Conservation (phyloP, 2,888 invertebrate species). For the Schizotus pectinicornis region DNA sequence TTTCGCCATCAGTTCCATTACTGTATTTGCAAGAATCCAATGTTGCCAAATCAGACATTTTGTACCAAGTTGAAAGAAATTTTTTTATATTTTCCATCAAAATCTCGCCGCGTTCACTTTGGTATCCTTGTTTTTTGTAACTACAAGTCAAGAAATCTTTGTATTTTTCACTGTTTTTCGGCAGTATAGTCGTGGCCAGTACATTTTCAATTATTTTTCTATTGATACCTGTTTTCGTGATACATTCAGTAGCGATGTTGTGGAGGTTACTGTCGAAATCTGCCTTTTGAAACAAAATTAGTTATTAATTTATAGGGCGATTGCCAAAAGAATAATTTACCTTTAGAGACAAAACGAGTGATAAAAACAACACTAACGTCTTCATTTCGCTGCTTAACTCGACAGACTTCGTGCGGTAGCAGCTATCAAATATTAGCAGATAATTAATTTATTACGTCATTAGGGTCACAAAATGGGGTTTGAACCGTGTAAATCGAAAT, state of each 20-base stretch:
- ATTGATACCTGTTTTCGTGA: slow-evolving; percentile 42
- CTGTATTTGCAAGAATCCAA: slow-evolving; percentile 32
- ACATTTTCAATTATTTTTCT: slow-evolving; percentile 35
- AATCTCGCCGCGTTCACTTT: slow-evolving; percentile 44
- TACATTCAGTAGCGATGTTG: slow-evolving; percentile 40
- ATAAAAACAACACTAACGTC: too few relatives aligned
- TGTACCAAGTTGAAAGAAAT: slow-evolving; percentile 40
- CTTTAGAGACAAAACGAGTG: too few relatives aligned
- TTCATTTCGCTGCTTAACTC: too few relatives aligned
- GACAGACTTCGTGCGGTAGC: too few relatives aligned
- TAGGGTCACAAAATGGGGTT: too few relatives aligned
- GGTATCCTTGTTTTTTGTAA: slow-evolving; percentile 49
- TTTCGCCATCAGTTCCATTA: slow-evolving; percentile 34
- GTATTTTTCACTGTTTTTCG: slow-evolving; percentile 38
- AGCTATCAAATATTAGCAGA: too few relatives aligned
- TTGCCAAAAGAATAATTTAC: too few relatives aligned
- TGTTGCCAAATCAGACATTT: slow-evolving; percentile 25
- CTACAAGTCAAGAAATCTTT: slow-evolving; percentile 47
- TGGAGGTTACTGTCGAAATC: slow-evolving; percentile 19
- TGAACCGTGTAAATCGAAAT: too few relatives aligned
- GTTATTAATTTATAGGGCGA: too few relatives aligned
- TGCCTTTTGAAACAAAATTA: background rate
- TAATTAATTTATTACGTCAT: too few relatives aligned
- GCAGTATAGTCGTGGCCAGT: slow-evolving; percentile 30
- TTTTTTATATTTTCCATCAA: slow-evolving; percentile 43